A percentile compares a stretch with the other conserved stretches of the same genome.
These are phyloP conservation scores for Pleuronectes platessa DNA, from an alignment of 2,113 vertebrate species.

Conservation along the genomic window DNA sequence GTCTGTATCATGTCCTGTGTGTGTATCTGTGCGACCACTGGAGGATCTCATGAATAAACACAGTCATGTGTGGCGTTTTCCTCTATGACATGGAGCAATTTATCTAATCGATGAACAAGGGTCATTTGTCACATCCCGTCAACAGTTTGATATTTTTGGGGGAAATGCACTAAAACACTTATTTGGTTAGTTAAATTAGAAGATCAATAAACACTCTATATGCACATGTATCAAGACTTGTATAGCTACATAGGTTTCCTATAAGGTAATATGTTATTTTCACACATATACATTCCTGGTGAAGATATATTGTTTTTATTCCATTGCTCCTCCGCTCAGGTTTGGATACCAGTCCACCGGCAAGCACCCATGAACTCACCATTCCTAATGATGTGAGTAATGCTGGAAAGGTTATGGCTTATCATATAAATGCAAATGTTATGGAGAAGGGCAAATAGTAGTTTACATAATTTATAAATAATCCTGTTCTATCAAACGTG, in stretches of 20 bases:
- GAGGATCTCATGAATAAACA: conserved; percentile 32
- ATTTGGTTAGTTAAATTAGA: background rate
- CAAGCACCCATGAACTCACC: conserved; percentile 99
- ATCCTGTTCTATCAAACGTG: background rate
- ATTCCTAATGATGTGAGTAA: conserved; percentile 99
- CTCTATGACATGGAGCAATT: background rate
- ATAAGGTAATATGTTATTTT: no score
- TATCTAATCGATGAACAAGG: background rate
- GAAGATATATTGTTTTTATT: conserved; percentile 42
- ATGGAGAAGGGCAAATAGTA: background rate
- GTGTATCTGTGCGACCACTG: background rate
- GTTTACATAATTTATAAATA: no score
- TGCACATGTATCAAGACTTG: background rate
- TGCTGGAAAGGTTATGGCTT: background rate
- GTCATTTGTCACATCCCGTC: background rate
- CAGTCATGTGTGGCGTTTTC: background rate
- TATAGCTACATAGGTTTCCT: no score
- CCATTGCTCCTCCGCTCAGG: conserved; percentile 80
- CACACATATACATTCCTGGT: no score
- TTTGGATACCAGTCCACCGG: conserved; percentile 95
- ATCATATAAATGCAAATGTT: background rate
- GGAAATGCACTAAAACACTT: background rate
- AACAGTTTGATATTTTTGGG: background rate
- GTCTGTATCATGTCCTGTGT: conserved; percentile 4
- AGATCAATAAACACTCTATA: background rate